Conservation (phyloP, 2,797 vertebrate species). For the Oreochromis mossambicus region DNA sequence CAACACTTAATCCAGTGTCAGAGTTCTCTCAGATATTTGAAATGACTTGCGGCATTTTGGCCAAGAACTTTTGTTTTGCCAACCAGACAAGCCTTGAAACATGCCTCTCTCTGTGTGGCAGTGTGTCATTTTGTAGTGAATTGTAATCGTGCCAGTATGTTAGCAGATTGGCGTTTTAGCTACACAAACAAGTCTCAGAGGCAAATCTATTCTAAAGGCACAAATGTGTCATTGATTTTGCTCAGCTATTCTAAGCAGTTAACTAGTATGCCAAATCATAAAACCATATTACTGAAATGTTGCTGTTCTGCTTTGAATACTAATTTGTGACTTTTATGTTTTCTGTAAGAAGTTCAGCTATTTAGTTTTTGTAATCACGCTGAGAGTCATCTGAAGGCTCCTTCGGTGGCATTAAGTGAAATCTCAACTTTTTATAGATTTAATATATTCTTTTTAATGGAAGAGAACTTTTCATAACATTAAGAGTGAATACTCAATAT, state of each 20-base stretch:
- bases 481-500: not conserved
- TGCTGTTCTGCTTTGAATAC: not conserved
- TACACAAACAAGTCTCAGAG: not conserved
- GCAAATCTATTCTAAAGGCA: not conserved
- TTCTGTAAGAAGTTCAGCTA: not conserved
- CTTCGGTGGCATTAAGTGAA: not conserved
- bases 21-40: not conserved
- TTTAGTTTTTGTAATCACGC: not conserved
- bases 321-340: not conserved
- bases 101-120: not conserved
- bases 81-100: not conserved
- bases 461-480: not conserved
- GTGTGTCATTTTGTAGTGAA: not conserved
- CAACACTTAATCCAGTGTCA: not conserved
- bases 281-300: not conserved
- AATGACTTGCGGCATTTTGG: not conserved
- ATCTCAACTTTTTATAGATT: not conserved
- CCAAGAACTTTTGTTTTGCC: not conserved
- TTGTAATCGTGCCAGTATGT: not conserved
- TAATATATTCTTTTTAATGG: not conserved
- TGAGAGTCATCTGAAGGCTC: not conserved
- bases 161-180: not conserved
- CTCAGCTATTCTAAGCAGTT: not conserved
- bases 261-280: not conserved
- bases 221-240: not conserved